A percentile compares a stretch with the other conserved stretches of the same genome.
These are phyloP conservation scores for Epizoanthus ramosus DNA, from an alignment of 92 coral and sea anemone genomes.

Conservation along the genomic window DNA sequence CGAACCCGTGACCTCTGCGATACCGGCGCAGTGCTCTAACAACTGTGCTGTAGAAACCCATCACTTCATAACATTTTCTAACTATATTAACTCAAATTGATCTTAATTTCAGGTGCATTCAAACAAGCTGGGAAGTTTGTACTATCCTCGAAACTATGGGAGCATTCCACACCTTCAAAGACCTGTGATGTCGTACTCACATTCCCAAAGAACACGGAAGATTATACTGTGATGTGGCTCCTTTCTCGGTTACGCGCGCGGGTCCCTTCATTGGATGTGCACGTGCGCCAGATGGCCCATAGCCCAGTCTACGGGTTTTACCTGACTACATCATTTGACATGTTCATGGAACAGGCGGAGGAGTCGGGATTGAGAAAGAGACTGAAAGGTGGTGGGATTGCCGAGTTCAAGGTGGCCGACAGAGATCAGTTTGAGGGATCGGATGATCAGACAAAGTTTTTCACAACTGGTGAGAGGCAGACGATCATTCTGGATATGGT, in stretches of 20 bases:
- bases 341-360: conserved; percentile 85
- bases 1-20: too few relatives aligned
- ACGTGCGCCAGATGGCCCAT: conserved; percentile 97
- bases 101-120: conserved; percentile 55
- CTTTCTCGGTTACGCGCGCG: conserved; percentile 95
- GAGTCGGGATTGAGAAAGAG: conserved; percentile 84
- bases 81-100: too few relatives aligned
- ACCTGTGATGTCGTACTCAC: conserved; percentile 93
- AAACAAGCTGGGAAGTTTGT: conserved; percentile 93
- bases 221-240: conserved; percentile 99
- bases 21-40: too few relatives aligned
- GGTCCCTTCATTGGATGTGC: conserved; percentile 91
- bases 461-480: conserved; percentile 94
- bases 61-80: too few relatives aligned
- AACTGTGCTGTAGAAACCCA: too few relatives aligned
- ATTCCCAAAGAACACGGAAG: conserved; percentile 97
- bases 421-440: conserved; percentile 74
- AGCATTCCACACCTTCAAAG: conserved; percentile 90
- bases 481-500: conserved; percentile 94
- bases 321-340: conserved; percentile 81
- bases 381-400: conserved; percentile 97
- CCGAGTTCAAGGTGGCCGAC: conserved; percentile 80
- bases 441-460: conserved; percentile 91
- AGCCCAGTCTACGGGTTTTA: conserved; percentile 95
- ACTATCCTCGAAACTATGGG: conserved; percentile 96